Conservation (phyloP, 2,797 vertebrate species). For the Neosalanx taihuensis region DNA sequence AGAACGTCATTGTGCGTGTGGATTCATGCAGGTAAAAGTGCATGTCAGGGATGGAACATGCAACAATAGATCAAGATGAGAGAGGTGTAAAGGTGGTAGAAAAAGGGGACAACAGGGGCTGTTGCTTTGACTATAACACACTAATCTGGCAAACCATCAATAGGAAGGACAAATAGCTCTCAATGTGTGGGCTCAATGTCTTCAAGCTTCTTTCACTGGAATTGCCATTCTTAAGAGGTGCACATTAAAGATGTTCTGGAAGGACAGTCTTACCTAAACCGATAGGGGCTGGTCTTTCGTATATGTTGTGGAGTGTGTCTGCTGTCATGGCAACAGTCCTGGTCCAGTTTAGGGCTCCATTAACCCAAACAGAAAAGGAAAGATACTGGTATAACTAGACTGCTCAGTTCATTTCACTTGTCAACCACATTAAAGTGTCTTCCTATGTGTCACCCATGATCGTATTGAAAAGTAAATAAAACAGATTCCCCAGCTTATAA, state of each 20-base stretch:
- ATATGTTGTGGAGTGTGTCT: constrained; percentile 38
- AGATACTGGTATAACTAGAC: constrained; percentile 6
- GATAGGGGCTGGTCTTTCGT: constrained; percentile 36
- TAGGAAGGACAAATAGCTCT: constrained; percentile 35
- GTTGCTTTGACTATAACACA: constrained; percentile 65
- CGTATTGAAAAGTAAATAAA: constrained; percentile 6
- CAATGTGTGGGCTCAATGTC: constrained; percentile 58
- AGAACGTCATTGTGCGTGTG: constrained; percentile 47
- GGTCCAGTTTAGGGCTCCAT: constrained; percentile 10
- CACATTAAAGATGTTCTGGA: constrained; percentile 42
- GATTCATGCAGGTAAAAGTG: constrained; percentile 48
- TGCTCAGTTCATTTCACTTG: not conserved
- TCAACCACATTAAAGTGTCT: constrained; percentile 4
- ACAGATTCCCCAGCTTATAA: not conserved
- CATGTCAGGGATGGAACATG: constrained; percentile 40
- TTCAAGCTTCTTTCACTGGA: constrained; percentile 36
- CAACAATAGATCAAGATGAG: constrained; percentile 67
- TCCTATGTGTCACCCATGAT: not conserved
- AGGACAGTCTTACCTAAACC: constrained; percentile 43
- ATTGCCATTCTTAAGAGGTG: constrained; percentile 17
- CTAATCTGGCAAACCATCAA: constrained; percentile 65
- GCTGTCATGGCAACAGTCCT: constrained; percentile 43
- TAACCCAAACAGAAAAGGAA: constrained; percentile 14
- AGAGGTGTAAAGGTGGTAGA: constrained; percentile 62
- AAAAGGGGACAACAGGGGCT: constrained; percentile 36